Conservation (phyloP, 2,888 invertebrate genomes). For the Metellina segmentata region DNA sequence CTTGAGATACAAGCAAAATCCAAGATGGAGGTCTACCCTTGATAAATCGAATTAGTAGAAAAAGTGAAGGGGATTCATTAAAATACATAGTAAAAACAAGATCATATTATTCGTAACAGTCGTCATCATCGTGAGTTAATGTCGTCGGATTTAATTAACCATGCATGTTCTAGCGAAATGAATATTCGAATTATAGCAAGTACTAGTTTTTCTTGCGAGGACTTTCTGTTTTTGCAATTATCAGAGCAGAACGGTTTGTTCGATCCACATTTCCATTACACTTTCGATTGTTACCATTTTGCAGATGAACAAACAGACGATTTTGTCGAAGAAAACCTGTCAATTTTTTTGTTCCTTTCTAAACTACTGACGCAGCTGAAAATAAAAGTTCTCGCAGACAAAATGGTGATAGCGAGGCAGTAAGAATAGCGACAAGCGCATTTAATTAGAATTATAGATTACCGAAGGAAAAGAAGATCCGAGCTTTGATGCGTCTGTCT, state of each 20-base stretch:
- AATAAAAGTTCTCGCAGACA: too few species aligned
- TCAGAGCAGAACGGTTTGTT: neutral
- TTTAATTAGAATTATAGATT: slow-evolving; percentile 41
- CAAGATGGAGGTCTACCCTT: neutral
- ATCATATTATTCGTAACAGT: neutral
- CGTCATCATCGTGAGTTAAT: neutral
- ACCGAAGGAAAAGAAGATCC: neutral
- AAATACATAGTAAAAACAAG: neutral
- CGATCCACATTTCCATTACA: neutral
- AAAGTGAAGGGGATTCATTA: neutral
- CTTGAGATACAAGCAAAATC: too few species aligned
- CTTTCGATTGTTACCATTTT: neutral
- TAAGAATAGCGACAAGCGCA: neutral
- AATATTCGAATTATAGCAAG: neutral
- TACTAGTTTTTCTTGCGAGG: neutral
- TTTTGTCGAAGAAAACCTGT: neutral
- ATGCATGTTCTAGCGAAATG: neutral
- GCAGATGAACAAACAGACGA: neutral
- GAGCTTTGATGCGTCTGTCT: neutral
- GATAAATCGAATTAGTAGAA: neutral
- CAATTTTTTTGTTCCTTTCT: neutral
- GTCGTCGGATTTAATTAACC: neutral
- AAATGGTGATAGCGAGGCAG: neutral
- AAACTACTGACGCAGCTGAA: neutral
- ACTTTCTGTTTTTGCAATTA: neutral